A percentile compares a stretch with the other conserved stretches of the same genome.
These are phyloP conservation scores for Ceratitis capitata DNA, from an alignment of 1,140 invertebrate genomes.

Conservation along the genomic window DNA sequence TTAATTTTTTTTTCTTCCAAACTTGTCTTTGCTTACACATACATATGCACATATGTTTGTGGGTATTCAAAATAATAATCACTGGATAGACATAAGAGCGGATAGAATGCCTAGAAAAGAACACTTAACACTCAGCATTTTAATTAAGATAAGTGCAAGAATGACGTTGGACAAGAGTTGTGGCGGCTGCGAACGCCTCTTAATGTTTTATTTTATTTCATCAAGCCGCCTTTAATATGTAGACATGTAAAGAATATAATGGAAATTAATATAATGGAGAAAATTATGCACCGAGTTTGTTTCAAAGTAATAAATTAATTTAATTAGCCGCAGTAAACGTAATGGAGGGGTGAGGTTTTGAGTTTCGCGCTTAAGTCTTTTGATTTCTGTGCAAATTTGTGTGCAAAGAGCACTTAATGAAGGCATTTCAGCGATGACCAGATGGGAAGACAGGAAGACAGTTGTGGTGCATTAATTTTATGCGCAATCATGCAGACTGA, in stretches of 20 bases:
- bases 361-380: conserved; percentile 25
- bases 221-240: neutral
- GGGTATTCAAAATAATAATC: neutral
- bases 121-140: neutral
- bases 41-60: neutral
- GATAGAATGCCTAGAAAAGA: neutral
- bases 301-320: neutral
- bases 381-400: neutral
- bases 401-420: neutral
- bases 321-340: neutral
- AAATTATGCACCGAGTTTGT: neutral
- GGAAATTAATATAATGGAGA: neutral
- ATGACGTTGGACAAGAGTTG: neutral
- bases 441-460: too few relatives aligned
- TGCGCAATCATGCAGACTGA: too few relatives aligned
- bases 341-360: neutral
- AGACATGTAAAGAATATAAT: too few relatives aligned
- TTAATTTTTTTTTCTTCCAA: too few relatives aligned
- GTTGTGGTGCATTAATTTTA: too few relatives aligned
- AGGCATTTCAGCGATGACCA: too few relatives aligned
- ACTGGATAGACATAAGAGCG: neutral
- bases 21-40: too few relatives aligned
- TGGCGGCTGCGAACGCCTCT: neutral
- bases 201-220: neutral
- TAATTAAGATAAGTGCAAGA: neutral